Base-by-base conservation (phyloP, 2,797 vertebrate species). In the Schizopygopsis pylzovi region DNA sequence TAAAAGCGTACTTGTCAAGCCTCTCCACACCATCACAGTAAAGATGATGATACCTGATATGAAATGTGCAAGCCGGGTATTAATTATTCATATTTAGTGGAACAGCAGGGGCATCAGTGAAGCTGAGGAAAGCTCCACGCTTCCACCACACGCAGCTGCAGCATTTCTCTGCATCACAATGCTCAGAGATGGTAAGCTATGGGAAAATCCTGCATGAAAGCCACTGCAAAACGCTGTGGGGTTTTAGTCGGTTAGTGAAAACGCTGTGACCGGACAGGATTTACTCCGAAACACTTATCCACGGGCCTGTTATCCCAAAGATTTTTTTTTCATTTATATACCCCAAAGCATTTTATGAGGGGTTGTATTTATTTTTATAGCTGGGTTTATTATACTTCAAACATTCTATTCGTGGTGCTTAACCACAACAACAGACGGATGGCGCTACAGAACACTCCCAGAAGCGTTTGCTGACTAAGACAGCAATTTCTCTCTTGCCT, bases 31-130 rank as follows among this genome's bases (percentile, higher is more conserved):
- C 45, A 49, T 87, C 56, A 81, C 45, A 61, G 82, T 78, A 65
- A 71, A 83, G 85, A 90, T 85, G 81, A 85, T 39, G 80, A 81
- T 76, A 87, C 49, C 76, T 78, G 81, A 88, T 87, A 87, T 83
- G 68, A 87, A 88, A 87, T 71, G 63, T 88, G 65, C 83, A 86
- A 70, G 82, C 49, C 37, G 25, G 43, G 2, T 47, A 84, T 90
- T 45, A 88, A 87, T 85, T 84, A 88, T 88, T 88, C 45, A 88
- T 81, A 80, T 67, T 76, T 63, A 83, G 37, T 52, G 47, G 63
- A 54, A 84, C 81, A 70, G 84, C 79, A 72, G 67, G 76, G 71
- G 54, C 61, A 45, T 72, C 79, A 61, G 61, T 16, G 45, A 85
- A 85, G 83, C 73, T 83, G 43, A 52, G 65, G 39, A 84, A 82